Evolutionary conservation across 2,888 invertebrate genomes (phyloP), one percentile per base, ranked within the genome.

Genomic region (Phragmatobia fuliginosa): DNA sequence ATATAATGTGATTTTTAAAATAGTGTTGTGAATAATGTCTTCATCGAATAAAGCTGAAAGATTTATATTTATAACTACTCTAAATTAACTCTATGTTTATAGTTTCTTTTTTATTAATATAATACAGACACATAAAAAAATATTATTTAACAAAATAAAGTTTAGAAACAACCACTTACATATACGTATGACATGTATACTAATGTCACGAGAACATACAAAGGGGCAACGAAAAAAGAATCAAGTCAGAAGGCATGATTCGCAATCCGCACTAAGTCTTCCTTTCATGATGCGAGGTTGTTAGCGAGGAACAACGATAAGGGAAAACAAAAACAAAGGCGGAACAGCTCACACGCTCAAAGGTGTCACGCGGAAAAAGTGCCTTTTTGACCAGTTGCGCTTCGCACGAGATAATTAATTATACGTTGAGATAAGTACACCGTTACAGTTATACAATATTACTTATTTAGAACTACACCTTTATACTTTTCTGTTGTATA

Each of bases 221-320:
- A 86, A 85, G 78, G 80, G 72, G 79, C 59, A 74, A 78, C 81
- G 75, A 80, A 84, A 82, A 83, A 87, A 85, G 79, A 86, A 83
- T 80, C 80, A 83, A 87, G 87, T 85, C 85, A 87, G 83, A 82
- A 80, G 82, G 82, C 78, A 80, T 72, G 76, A 79, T 76, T 82
- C 78, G 71, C 82, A 83, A 82, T 82, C 79, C 74, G 67, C 70
- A 73, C 74, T 80, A 78, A 79, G 81, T 76, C 72, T 70, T 71
- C 68, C 73, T 73, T 78, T 80, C 73, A 75, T 74, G 68, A 76
- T 77, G 75, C 80, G 63, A 64, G 72, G 74, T 79, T 80, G 82
- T 82, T 82, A 80, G 77, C 73, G 73, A 63, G 68, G 68, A 74
- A 68, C 69, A 67, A 66, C 56, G 69, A 66, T 66, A 68, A 71